Evolutionary conservation across 1,140 invertebrate genomes (phyloP).

Genomic region (Apis laboriosa): DNA sequence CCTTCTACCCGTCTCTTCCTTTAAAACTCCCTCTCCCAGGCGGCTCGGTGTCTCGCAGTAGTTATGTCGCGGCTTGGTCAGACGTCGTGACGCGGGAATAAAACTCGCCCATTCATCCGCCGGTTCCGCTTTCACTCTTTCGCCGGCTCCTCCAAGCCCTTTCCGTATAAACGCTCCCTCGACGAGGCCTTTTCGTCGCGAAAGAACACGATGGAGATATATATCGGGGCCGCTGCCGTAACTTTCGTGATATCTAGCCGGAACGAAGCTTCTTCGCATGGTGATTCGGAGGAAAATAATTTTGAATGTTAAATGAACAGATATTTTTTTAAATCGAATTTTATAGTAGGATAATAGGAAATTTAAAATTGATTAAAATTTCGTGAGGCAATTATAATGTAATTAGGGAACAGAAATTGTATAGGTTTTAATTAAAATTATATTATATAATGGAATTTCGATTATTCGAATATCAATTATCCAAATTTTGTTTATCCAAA

Average conservation of each 20-base stretch:
- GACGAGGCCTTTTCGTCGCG: not conserved
- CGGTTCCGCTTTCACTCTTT: not conserved
- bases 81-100: conserved; percentile 12
- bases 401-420: too few relatives aligned
- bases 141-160: not conserved
- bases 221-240: not conserved
- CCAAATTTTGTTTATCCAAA: too few relatives aligned
- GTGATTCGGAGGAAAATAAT: too few relatives aligned
- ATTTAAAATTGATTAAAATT: too few relatives aligned
- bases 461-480: too few relatives aligned
- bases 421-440: too few relatives aligned
- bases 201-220: not conserved
- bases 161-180: not conserved
- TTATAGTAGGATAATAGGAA: too few relatives aligned
- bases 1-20: not conserved
- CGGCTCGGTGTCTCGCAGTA: conserved; percentile 26
- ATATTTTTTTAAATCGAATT: too few relatives aligned
- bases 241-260: not conserved
- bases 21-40: not conserved
- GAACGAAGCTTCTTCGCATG: not conserved
- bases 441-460: too few relatives aligned
- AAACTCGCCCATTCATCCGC: conserved; percentile 27
- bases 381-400: too few relatives aligned
- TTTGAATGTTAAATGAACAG: too few relatives aligned
- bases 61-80: conserved; percentile 17